Evolutionary conservation across 2,113 vertebrate genomes (phyloP).

Genomic region (Percopsis transmontana): DNA sequence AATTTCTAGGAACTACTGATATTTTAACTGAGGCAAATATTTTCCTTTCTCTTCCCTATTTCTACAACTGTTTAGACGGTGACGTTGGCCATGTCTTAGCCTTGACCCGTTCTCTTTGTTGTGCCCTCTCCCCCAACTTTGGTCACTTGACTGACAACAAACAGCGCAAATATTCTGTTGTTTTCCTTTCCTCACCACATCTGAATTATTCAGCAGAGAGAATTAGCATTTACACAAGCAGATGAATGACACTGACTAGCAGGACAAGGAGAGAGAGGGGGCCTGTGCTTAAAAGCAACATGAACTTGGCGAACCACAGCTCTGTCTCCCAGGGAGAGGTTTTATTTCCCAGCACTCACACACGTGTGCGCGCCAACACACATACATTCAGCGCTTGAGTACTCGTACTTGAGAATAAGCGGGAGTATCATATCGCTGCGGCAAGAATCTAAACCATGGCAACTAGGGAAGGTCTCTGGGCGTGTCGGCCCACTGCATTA

Average conservation of each 20-base stretch:
- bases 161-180: conserved; percentile 23
- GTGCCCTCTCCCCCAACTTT: conserved; percentile 23
- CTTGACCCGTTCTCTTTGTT: not conserved
- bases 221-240: conserved; percentile 20
- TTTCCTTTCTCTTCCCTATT: not conserved
- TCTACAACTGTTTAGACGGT: not conserved
- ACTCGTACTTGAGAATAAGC: not conserved
- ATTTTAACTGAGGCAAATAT: not conserved
- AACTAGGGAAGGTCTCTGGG: not conserved
- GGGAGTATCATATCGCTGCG: not conserved
- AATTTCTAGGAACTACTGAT: not conserved
- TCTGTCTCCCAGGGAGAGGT: conserved; percentile 18
- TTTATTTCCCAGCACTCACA: conserved; percentile 13
- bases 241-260: conserved; percentile 23
- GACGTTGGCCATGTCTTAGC: conserved; percentile 8
- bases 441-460: no score
- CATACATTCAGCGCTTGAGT: not conserved
- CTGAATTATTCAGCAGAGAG: conserved; percentile 51
- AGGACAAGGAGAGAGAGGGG: conserved; percentile 22
- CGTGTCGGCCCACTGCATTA: conserved; percentile 17
- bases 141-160: conserved; percentile 24
- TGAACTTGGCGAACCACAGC: conserved; percentile 21
- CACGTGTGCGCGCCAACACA: conserved; percentile 1
- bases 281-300: not conserved
- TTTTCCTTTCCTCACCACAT: conserved; percentile 21